Percentiles rank a stretch among this genome's conserved stretches.
Evolutionary conservation across 2,888 invertebrate genomes (phyloP).

Genomic region (Tethea ocularis): DNA sequence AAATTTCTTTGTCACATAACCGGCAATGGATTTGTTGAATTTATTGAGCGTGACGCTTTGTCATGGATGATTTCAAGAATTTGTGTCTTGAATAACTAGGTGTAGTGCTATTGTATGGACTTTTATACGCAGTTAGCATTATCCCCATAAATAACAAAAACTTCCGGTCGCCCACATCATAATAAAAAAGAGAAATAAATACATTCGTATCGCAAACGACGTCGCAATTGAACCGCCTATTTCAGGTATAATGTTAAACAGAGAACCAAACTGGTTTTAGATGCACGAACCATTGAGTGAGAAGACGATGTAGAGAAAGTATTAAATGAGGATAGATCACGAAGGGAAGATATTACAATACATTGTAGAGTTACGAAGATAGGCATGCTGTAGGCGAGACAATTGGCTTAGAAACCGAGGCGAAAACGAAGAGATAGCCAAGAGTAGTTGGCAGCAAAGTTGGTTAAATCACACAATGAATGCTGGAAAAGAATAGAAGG

Average conservation of each 20-base stretch:
- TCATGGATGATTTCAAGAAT: conserved; percentile 45
- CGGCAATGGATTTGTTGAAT: conserved; percentile 55
- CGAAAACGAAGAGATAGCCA: conserved; percentile 48
- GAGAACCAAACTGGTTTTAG: conserved; percentile 25
- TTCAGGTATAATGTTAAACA: conserved; percentile 34
- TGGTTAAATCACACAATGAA: conserved; percentile 30
- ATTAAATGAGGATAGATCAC: conserved; percentile 39
- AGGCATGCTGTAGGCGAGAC: conserved; percentile 38
- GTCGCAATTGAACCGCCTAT: conserved; percentile 36
- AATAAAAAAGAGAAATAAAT: neutral
- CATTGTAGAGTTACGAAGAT: conserved; percentile 31
- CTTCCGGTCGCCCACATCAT: neutral
- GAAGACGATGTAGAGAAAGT: conserved; percentile 19
- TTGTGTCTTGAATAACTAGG: conserved; percentile 26
- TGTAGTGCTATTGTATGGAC: neutral
- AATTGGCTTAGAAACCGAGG: conserved; percentile 46
- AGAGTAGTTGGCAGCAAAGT: conserved; percentile 49
- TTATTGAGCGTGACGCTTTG: conserved; percentile 61
- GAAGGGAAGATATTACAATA: conserved; percentile 24
- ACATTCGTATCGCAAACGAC: conserved; percentile 22
- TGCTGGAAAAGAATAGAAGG: conserved; percentile 31
- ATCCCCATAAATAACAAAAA: neutral
- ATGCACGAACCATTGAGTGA: conserved; percentile 38
- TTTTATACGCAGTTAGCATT: neutral
- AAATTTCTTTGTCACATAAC: conserved; percentile 72